phyloP scores from a whole-genome alignment of 2,113 vertebrate genomes.

The Ameiurus melas region DNA sequence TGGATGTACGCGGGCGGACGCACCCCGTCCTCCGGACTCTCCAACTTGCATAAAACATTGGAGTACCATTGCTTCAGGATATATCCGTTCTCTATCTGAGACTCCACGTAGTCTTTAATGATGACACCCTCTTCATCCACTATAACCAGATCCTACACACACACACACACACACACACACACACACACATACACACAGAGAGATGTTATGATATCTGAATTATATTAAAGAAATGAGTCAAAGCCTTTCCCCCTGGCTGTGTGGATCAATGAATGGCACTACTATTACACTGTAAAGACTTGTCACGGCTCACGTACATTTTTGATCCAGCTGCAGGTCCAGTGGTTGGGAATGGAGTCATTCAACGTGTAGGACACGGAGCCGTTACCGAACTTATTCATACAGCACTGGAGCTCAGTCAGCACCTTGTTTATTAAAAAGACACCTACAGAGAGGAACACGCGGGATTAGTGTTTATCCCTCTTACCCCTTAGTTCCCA shows the following conservation, averaged over 20 bases:
- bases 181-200: background rate
- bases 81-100: background rate
- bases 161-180: background rate
- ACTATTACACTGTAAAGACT: background rate
- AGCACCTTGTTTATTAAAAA: background rate
- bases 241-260: background rate
- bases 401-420: background rate
- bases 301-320: background rate
- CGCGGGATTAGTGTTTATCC: background rate
- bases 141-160: background rate
- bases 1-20: background rate
- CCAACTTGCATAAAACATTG: background rate
- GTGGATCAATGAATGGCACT: background rate
- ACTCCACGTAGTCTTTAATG: background rate
- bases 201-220: background rate
- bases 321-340: background rate
- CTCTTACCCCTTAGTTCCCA: too few relatives aligned
- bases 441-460: background rate
- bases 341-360: background rate
- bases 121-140: background rate
- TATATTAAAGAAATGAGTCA: too few relatives aligned
- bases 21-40: background rate
- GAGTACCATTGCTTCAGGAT: background rate
- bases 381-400: background rate
- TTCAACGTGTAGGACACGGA: constrained; percentile 1